Conservation (phyloP, 2,113 vertebrate genomes). For the Nibea coibor region DNA sequence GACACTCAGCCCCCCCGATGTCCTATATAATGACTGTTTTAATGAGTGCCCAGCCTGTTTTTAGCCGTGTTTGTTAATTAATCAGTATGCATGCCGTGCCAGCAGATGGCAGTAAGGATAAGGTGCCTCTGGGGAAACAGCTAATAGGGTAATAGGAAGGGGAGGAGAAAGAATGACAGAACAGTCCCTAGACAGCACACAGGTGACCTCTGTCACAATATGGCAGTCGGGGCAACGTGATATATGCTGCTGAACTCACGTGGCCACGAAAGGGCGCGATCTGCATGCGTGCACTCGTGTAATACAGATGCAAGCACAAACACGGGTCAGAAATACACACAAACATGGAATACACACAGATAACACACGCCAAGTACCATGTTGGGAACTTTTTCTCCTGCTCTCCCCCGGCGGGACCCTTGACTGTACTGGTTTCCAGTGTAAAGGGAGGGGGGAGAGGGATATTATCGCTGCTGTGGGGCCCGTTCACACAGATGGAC, state of each 20-base stretch:
- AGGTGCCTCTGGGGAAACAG: constrained; percentile 68
- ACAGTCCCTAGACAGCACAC: constrained; percentile 64
- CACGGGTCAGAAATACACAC: constrained; percentile 18
- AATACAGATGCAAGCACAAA: constrained; percentile 31
- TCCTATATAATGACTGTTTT: constrained; percentile 64
- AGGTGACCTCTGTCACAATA: constrained; percentile 75
- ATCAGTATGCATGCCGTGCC: constrained; percentile 68
- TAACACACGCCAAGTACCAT: not conserved
- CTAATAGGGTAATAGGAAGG: constrained; percentile 63
- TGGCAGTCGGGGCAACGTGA: constrained; percentile 34
- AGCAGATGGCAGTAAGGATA: constrained; percentile 78
- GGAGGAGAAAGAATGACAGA: constrained; percentile 56
- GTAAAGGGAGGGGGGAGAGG: constrained; percentile 26
- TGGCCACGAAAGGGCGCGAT: constrained; percentile 64
- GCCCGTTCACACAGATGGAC: constrained; percentile 74
- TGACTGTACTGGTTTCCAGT: constrained; percentile 57
- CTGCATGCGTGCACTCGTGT: constrained; percentile 54
- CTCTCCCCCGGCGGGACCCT: constrained; percentile 22
- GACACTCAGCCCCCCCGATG: constrained; percentile 23
- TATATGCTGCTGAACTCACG: constrained; percentile 36
- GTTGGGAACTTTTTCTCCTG: constrained; percentile 15
- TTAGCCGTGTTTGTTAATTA: constrained; percentile 65
- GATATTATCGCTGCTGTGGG: constrained; percentile 63
- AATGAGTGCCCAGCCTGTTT: constrained; percentile 63
- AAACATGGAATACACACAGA: constrained; percentile 14